phyloP scores from a whole-genome alignment of 2,797 vertebrate species.

The Lacerta agilis region DNA sequence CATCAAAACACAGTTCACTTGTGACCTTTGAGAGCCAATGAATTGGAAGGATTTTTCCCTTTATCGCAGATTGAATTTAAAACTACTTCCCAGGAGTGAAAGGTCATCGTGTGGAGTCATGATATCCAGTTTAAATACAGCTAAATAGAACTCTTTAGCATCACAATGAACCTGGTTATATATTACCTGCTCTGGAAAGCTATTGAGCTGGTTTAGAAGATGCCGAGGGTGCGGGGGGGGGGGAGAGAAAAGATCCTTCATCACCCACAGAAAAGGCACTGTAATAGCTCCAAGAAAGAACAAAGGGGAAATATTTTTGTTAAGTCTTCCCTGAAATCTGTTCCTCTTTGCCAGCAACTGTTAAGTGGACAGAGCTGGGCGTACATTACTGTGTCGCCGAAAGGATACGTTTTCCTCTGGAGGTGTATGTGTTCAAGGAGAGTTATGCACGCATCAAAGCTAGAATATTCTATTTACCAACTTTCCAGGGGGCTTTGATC shows the following conservation, averaged over 20 bases:
- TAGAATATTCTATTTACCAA: slow-evolving; percentile 75
- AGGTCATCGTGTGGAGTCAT: slow-evolving; percentile 77
- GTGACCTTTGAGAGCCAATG: slow-evolving; percentile 84
- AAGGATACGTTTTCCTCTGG: slow-evolving; percentile 72
- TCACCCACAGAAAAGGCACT: slow-evolving; percentile 65
- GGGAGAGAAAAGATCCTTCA: slow-evolving; percentile 65
- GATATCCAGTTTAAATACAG: slow-evolving; percentile 82
- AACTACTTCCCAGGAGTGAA: slow-evolving; percentile 83
- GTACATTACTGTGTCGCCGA: slow-evolving; percentile 57
- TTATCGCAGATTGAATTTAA: slow-evolving; percentile 82
- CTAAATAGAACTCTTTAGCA: slow-evolving; percentile 84
- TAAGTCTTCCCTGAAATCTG: slow-evolving; percentile 66
- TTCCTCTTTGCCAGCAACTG: slow-evolving; percentile 71
- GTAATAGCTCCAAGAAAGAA: slow-evolving; percentile 55
- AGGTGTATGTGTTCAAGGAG: slow-evolving; percentile 63
- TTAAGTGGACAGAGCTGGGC: slow-evolving; percentile 66
- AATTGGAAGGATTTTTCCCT: slow-evolving; percentile 81
- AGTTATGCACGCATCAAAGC: slow-evolving; percentile 68
- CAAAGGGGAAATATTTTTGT: slow-evolving; percentile 69
- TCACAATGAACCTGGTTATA: slow-evolving; percentile 82
- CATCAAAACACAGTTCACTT: slow-evolving; percentile 85
- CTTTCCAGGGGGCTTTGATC: slow-evolving; percentile 78
- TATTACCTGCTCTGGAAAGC: slow-evolving; percentile 78
- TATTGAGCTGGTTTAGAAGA: slow-evolving; percentile 54
- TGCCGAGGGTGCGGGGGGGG: slow-evolving; percentile 17